phyloP scores from a whole-genome alignment of 2,797 vertebrate species.

The Morelia viridis region DNA sequence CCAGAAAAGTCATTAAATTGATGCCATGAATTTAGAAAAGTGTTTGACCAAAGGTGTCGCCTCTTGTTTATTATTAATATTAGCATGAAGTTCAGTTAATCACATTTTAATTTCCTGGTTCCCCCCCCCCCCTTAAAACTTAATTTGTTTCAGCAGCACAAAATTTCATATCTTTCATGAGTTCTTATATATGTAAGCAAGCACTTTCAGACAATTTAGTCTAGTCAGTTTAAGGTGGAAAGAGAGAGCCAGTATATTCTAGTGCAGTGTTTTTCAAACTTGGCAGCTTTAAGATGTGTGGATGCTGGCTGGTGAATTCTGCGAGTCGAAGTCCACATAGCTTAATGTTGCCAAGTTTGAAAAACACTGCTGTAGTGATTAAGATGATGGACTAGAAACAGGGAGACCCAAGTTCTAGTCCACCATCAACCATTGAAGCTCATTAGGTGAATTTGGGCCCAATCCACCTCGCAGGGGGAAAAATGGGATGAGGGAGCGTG shows the following conservation, averaged over 20 bases:
- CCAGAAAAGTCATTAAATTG: slow-evolving; percentile 37
- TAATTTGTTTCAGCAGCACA: slow-evolving; percentile 25
- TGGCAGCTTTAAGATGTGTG: no score
- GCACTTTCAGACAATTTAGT: background rate
- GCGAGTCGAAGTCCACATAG: background rate
- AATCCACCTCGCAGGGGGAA: background rate
- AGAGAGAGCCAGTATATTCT: no score
- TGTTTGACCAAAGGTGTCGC: slow-evolving; percentile 32
- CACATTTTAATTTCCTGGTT: slow-evolving; percentile 28
- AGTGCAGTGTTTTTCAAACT: no score
- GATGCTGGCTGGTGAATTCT: no score
- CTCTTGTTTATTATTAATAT: slow-evolving; percentile 39
- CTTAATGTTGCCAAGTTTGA: background rate
- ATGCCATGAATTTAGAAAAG: slow-evolving; percentile 37
- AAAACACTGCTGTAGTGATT: background rate
- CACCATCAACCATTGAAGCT: background rate
- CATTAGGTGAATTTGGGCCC: background rate
- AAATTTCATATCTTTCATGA: background rate
- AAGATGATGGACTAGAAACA: background rate
- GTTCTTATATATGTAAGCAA: background rate
- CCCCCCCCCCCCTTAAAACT: background rate
- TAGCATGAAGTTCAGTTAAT: slow-evolving; percentile 36
- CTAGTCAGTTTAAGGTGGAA: background rate
- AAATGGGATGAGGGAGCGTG: background rate
- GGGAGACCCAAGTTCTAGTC: background rate